These are phyloP conservation scores for Drosophila quinaria DNA, from an alignment of 2,888 invertebrate genomes.

Conservation along the genomic window DNA sequence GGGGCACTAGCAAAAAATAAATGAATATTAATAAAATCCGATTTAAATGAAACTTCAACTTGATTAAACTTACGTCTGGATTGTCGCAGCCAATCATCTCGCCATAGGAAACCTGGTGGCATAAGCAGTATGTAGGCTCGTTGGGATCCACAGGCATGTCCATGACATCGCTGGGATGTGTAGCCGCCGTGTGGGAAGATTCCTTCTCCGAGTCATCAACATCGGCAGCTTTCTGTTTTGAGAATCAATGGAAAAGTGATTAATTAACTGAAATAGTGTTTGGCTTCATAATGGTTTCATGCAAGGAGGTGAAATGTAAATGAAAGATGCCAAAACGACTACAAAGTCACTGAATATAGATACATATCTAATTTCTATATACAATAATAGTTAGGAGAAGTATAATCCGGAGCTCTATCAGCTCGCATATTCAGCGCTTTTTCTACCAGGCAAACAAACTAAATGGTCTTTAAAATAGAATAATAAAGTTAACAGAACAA, in stretches of 20 bases:
- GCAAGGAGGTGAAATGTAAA: constrained; percentile 56
- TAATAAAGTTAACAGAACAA: constrained; percentile 29
- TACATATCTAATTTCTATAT: background rate
- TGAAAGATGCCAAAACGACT: constrained; percentile 37
- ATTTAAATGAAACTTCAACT: no score
- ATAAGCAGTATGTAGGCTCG: constrained; percentile 99
- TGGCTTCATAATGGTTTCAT: constrained; percentile 29
- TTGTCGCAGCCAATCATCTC: constrained; percentile 99
- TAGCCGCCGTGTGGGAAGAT: constrained; percentile 85
- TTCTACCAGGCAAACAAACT: constrained; percentile 40
- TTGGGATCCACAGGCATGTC: constrained; percentile 98
- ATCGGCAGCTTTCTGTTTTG: constrained; percentile 82
- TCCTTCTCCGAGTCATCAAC: constrained; percentile 87
- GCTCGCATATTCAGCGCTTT: constrained; percentile 16
- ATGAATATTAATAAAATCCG: background rate
- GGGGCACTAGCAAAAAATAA: constrained; percentile 87
- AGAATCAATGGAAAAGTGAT: background rate
- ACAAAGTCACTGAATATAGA: constrained; percentile 25
- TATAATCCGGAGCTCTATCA: background rate
- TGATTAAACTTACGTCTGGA: constrained; percentile 87
- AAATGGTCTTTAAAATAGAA: constrained; percentile 22
- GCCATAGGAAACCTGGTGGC: constrained; percentile 98
- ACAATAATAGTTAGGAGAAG: background rate
- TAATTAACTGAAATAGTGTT: background rate
- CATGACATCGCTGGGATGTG: constrained; percentile 95